phyloP scores from a whole-genome alignment of 37 sponge, comb jelly and placozoan genomes.

The Halisarca cf. caerulea region DNA sequence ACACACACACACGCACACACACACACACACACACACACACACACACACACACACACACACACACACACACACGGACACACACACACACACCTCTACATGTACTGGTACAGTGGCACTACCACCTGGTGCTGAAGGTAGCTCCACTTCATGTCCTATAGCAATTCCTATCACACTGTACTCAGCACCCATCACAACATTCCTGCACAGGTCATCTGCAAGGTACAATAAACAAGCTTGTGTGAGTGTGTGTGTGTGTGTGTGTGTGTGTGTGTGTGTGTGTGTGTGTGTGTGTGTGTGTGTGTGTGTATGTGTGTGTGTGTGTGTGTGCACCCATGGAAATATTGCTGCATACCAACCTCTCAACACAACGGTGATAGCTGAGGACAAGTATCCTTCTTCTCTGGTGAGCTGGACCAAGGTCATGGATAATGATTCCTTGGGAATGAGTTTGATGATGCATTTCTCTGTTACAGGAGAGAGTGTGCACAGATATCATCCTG shows the following conservation, averaged over 20 bases:
- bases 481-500: background rate
- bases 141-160: slow-evolving; percentile 7
- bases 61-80: background rate
- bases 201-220: slow-evolving; percentile 57
- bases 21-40: no score
- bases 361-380: slow-evolving; percentile 40
- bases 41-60: background rate
- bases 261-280: background rate
- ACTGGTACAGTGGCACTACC: slow-evolving; percentile 13
- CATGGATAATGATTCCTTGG: background rate
- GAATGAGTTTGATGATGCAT: background rate
- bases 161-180: slow-evolving; percentile 60
- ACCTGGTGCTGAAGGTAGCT: slow-evolving; percentile 6
- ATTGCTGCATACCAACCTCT: slow-evolving; percentile 32
- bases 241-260: background rate
- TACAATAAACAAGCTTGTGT: background rate
- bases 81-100: slow-evolving; percentile 33
- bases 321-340: background rate
- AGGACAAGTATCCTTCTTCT: slow-evolving; percentile 12
- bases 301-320: background rate
- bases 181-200: slow-evolving; percentile 45
- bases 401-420: background rate
- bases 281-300: background rate
- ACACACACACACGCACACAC: background rate
- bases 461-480: background rate